Percentiles rank a stretch among this genome's conserved stretches.
Conservation (phyloP, 2,888 invertebrate genomes). For the Dorcus hopei region DNA sequence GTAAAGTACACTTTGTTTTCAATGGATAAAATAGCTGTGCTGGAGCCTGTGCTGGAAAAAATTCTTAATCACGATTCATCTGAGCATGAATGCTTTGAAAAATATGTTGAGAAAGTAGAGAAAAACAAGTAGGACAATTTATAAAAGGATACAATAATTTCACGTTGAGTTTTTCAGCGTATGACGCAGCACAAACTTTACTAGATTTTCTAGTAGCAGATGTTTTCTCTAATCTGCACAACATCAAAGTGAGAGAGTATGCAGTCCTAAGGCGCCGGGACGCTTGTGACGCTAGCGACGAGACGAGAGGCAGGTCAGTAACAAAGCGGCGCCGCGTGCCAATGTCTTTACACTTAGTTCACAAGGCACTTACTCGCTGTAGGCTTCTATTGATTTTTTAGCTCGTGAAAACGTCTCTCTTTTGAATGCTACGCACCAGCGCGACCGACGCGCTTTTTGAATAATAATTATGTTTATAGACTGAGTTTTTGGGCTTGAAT, state of each 20-base stretch:
- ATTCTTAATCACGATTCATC: too few relatives aligned
- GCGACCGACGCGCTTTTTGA: background rate
- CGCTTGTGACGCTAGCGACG: conserved; percentile 39
- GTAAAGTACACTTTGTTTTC: too few relatives aligned
- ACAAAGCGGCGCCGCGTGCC: conserved; percentile 43
- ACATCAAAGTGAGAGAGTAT: conserved; percentile 33
- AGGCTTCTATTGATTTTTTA: conserved; percentile 30
- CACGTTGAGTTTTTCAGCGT: background rate
- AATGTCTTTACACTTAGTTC: conserved; percentile 40
- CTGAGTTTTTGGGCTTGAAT: background rate
- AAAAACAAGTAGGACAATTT: too few relatives aligned
- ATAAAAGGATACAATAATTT: background rate
- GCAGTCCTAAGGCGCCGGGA: conserved; percentile 38
- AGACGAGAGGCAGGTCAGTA: conserved; percentile 46
- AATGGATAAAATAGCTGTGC: too few relatives aligned
- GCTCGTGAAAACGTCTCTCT: conserved; percentile 25
- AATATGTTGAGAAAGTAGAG: too few relatives aligned
- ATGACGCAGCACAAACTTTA: background rate
- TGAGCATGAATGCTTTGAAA: too few relatives aligned
- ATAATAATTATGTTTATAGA: conserved; percentile 1
- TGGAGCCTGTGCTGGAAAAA: too few relatives aligned
- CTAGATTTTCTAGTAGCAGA: conserved; percentile 17
- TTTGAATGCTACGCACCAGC: conserved; percentile 9
- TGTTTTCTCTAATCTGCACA: conserved; percentile 31
- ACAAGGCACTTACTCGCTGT: conserved; percentile 30